Base-by-base conservation (phyloP, 2,797 vertebrate genomes). In the Brachymystax lenok region DNA sequence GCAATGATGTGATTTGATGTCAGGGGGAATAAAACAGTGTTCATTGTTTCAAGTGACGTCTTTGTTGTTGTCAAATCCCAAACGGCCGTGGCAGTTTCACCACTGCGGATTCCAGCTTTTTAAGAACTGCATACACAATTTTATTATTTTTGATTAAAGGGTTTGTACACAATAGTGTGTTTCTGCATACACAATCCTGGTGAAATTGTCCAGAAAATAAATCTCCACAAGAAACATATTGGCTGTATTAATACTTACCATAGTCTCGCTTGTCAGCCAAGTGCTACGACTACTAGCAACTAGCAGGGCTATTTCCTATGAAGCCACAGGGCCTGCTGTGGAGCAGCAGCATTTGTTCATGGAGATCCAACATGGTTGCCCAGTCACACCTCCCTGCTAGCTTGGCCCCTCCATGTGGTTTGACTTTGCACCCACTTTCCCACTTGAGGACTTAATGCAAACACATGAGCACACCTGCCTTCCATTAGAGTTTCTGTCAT, bases 371-470 rank as follows among this genome's bases (percentile, higher is more conserved):
- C 71, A 80, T 85, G 79, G 88, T 83, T 85, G 85, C 85, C 80
- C 51, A 89, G 95, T 96, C 95, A 90, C 95, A 96, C 95, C 94
- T 96, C 93, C 93, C 91, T 91, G 86, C 91, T 93, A 90, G 91
- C 19, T 92, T 94, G 93, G 89, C 74, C 71, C 10, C 84, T 87
- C 95, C 97, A 98, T 98, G 95, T 98, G 97, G 96, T 98, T 99
- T 95, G 93, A 97, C 95, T 99, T 99, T 97, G 93, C 96, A 98
- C 97, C 95, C 95, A 96, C 95, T 97, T 97, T 96, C 96, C 96
- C 95, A 95, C 93, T 94, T 94, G 95, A 95, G 94, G 94, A 92
- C 94, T 94, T 94, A 94, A 92, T 95, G 95, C 96, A 94, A 94
- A 96, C 96, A 96, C 96, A 93, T 92, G 87, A 85, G 79, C 86